Evolutionary conservation across 1,140 invertebrate species (phyloP).

Genomic region (Thalassaphorura encarpata): DNA sequence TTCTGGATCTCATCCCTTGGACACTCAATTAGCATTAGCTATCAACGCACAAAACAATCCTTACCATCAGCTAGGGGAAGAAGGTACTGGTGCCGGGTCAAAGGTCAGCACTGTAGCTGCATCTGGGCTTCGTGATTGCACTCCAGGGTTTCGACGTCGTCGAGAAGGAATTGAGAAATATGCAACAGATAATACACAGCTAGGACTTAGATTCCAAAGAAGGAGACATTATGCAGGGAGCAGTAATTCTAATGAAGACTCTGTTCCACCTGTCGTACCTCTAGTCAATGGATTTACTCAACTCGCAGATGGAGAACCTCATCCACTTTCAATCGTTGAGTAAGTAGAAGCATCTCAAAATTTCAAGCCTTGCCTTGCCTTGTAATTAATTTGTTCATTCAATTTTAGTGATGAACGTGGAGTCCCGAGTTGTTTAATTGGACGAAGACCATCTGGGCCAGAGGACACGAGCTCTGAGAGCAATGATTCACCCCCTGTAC

Average conservation of each 20-base stretch:
- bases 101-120: neutral
- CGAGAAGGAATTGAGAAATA: constrained; percentile 59
- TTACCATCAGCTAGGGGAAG: neutral
- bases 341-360: no score
- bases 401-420: constrained; percentile 21
- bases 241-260: constrained; percentile 2
- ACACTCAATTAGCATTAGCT: neutral
- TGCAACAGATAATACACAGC: constrained; percentile 58
- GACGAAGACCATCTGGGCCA: constrained; percentile 20
- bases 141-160: constrained; percentile 53
- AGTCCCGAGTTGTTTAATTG: constrained; percentile 26
- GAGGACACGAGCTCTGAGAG: constrained; percentile 30
- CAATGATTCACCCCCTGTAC: constrained; percentile 16
- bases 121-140: constrained; percentile 37
- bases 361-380: no score
- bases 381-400: no score
- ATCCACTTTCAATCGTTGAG: no score
- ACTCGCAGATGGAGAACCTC: neutral
- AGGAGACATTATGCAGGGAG: constrained; percentile 38
- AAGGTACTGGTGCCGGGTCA: neutral
- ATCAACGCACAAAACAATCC: neutral
- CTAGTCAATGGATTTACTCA: neutral
- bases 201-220: constrained; percentile 59
- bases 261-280: neutral
- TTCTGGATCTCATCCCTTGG: constrained; percentile 28